Evolutionary conservation across 2,113 vertebrate genomes (phyloP).

Genomic region (Sorex araneus): DNA sequence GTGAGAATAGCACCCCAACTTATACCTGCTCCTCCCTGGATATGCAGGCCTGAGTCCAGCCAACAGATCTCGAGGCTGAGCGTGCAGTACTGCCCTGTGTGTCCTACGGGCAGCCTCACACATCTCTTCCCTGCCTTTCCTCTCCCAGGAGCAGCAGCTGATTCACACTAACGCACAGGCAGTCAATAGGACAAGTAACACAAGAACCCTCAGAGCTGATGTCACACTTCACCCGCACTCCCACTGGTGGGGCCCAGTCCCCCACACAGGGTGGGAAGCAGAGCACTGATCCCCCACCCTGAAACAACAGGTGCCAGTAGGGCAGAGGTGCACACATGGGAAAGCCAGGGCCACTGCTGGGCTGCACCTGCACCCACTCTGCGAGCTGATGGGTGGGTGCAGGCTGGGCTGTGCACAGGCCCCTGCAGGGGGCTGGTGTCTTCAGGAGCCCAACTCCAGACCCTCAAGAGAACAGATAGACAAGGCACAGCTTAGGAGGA

Average conservation of each 20-base stretch:
- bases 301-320: neutral
- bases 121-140: neutral
- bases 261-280: neutral
- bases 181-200: neutral
- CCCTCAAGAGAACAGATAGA: neutral
- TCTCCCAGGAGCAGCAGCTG: neutral
- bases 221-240: neutral
- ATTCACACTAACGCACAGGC: neutral
- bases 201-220: neutral
- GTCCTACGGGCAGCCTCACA: neutral
- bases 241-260: neutral
- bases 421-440: neutral
- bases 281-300: neutral
- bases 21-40: neutral
- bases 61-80: neutral
- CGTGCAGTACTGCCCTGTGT: neutral
- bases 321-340: neutral
- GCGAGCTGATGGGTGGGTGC: neutral
- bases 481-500: neutral
- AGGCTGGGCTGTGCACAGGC: neutral
- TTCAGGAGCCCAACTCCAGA: constrained; percentile 71
- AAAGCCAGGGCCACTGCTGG: neutral
- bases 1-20: neutral
- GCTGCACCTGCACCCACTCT: neutral
- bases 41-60: neutral